Percentiles rank a stretch among this genome's conserved stretches.
Evolutionary conservation across 2,797 vertebrate species (phyloP).

Genomic region (Gadopsis bispinosus): DNA sequence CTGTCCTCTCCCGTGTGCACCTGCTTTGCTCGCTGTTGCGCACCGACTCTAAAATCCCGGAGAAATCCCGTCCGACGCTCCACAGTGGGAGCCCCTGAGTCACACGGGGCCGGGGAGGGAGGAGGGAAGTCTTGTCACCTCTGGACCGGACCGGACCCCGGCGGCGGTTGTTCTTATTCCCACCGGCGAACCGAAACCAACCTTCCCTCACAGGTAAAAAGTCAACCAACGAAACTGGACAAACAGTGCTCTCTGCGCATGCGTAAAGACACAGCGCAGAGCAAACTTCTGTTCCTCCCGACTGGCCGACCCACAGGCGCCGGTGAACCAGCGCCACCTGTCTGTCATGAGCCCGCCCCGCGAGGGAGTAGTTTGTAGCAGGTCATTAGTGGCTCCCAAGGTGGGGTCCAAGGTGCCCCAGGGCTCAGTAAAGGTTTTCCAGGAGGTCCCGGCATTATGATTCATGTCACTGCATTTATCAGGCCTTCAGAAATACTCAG

Average conservation of each 20-base stretch:
- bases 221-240: slow-evolving; percentile 88
- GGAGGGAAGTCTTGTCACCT: slow-evolving; percentile 29
- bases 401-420: not conserved
- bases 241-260: slow-evolving; percentile 86
- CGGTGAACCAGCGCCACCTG: slow-evolving; percentile 80
- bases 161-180: slow-evolving; percentile 22
- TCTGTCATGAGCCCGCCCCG: slow-evolving; percentile 48
- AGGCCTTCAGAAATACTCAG: not conserved
- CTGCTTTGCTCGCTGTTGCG: slow-evolving; percentile 76
- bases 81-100: slow-evolving; percentile 65
- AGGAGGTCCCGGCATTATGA: not conserved
- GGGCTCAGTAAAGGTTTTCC: slow-evolving; percentile 5
- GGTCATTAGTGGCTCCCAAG: slow-evolving; percentile 25
- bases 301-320: slow-evolving; percentile 50
- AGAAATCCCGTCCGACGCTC: slow-evolving; percentile 70
- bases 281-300: slow-evolving; percentile 82
- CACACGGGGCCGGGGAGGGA: slow-evolving; percentile 31
- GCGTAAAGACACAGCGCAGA: slow-evolving; percentile 80
- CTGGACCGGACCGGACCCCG: slow-evolving; percentile 38
- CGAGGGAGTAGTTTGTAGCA: not conserved
- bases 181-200: slow-evolving; percentile 79
- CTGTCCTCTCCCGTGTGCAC: slow-evolving; percentile 71
- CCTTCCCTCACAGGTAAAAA: slow-evolving; percentile 86
- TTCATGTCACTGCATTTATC: not conserved
- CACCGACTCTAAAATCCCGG: slow-evolving; percentile 72